phyloP scores from a whole-genome alignment of 2,888 invertebrate genomes.

The Barypeithes pellucidus region DNA sequence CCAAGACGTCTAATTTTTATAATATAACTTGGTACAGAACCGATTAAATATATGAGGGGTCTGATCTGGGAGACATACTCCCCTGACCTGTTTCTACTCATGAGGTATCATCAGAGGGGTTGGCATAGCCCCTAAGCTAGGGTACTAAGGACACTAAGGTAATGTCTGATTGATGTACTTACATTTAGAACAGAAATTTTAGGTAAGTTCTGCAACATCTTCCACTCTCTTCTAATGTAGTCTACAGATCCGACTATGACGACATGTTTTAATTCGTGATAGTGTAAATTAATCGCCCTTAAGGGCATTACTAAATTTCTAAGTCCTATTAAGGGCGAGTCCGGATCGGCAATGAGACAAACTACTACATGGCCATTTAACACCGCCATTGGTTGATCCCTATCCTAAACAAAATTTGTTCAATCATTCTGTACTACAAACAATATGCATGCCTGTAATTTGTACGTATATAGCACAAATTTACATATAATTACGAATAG shows the following conservation, averaged over 20 bases:
- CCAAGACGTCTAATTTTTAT: no score
- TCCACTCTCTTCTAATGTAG: constrained; percentile 99
- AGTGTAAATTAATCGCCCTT: constrained; percentile 99
- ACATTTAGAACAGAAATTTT: constrained; percentile 99
- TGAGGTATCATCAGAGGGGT: no score
- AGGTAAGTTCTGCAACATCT: constrained; percentile 99
- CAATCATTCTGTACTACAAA: no score
- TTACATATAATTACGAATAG: no score
- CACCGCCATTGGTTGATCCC: constrained; percentile 99
- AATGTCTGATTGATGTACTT: constrained; percentile 66
- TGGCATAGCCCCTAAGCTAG: no score
- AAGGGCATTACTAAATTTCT: constrained; percentile 99
- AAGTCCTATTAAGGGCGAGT: constrained; percentile 98
- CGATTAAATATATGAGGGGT: no score
- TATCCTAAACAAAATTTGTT: constrained; percentile 83
- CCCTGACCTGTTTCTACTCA: no score
- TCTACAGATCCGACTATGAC: constrained; percentile 99
- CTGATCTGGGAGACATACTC: no score
- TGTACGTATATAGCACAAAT: no score
- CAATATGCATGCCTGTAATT: no score
- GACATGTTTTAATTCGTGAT: constrained; percentile 99
- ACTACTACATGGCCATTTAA: constrained; percentile 99
- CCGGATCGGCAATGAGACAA: constrained; percentile 98
- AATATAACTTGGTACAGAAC: no score
- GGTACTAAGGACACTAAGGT: no score